These are phyloP conservation scores for Drosophila willistoni DNA, from an alignment of 1,140 invertebrate species.

Conservation along the genomic window DNA sequence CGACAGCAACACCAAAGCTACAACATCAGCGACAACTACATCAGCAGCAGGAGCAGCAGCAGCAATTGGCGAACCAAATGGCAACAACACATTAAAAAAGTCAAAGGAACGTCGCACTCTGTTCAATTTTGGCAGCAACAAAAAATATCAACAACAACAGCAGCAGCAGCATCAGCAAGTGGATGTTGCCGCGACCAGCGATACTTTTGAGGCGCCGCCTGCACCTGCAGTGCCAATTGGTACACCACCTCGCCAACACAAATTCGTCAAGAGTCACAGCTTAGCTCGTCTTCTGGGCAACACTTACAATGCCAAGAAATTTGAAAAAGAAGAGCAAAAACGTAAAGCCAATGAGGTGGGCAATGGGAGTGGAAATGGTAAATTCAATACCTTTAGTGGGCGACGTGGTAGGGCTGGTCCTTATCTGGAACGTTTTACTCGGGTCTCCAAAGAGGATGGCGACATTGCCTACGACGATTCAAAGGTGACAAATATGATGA, in stretches of 20 bases:
- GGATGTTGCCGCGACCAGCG: background rate
- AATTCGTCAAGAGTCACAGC: constrained; percentile 78
- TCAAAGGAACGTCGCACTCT: constrained; percentile 68
- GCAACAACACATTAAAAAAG: constrained; percentile 62
- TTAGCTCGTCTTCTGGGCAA: constrained; percentile 77
- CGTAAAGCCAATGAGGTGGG: constrained; percentile 44
- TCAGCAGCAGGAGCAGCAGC: constrained; percentile 49
- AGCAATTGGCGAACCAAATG: constrained; percentile 74
- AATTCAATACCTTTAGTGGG: constrained; percentile 75
- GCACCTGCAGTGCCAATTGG: constrained; percentile 60
- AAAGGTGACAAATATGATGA: constrained; percentile 48
- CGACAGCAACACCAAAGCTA: constrained; percentile 53
- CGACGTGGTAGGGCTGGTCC: constrained; percentile 65
- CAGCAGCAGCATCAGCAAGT: constrained; percentile 50
- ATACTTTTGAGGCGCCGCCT: constrained; percentile 24
- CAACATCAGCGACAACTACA: background rate
- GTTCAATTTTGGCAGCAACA: constrained; percentile 64
- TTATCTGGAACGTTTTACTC: constrained; percentile 77
- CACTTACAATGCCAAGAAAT: constrained; percentile 82
- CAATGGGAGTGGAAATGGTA: constrained; percentile 38
- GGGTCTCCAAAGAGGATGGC: constrained; percentile 75
- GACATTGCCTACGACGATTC: constrained; percentile 61
- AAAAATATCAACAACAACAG: constrained; percentile 39
- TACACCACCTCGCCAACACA: constrained; percentile 74
- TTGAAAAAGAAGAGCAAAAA: constrained; percentile 75